phyloP scores from a whole-genome alignment of 1,140 invertebrate species.

The Papilio aristodemus region DNA sequence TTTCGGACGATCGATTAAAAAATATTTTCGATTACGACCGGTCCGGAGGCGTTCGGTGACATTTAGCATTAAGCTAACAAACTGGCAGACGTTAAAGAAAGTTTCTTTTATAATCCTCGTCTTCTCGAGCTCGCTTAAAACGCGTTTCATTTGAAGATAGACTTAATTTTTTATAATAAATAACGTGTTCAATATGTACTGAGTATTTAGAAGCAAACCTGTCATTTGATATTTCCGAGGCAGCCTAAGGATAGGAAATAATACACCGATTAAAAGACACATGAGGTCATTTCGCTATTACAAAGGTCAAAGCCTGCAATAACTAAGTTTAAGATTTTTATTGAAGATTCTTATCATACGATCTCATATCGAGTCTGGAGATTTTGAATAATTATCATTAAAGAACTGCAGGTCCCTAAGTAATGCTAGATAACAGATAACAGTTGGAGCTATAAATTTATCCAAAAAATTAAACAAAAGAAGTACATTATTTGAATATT shows the following conservation, averaged over 20 bases:
- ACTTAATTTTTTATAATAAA: background rate
- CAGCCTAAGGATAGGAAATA: background rate
- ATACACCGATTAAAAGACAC: background rate
- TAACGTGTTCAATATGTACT: background rate
- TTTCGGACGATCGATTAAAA: conserved; percentile 57
- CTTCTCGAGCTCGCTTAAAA: background rate
- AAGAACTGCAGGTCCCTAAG: too few relatives aligned
- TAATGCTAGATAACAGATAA: too few relatives aligned
- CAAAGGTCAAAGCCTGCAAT: conserved; percentile 2
- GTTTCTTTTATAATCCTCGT: conserved; percentile 42
- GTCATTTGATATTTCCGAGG: conserved; percentile 6
- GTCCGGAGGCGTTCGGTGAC: conserved; percentile 65
- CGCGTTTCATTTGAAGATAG: background rate
- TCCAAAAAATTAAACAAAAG: too few relatives aligned
- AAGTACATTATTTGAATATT: background rate
- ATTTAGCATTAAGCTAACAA: conserved; percentile 69
- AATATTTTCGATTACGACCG: conserved; percentile 60
- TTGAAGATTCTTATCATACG: too few relatives aligned
- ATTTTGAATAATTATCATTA: too few relatives aligned
- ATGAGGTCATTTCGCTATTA: conserved; percentile 11
- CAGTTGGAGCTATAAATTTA: too few relatives aligned
- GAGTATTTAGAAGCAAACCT: background rate
- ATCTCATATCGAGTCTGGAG: too few relatives aligned
- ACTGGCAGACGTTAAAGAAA: conserved; percentile 62
- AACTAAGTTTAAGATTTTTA: background rate